Base-by-base conservation (phyloP, 2,888 invertebrate species). In the Plagiodera versicolora region DNA sequence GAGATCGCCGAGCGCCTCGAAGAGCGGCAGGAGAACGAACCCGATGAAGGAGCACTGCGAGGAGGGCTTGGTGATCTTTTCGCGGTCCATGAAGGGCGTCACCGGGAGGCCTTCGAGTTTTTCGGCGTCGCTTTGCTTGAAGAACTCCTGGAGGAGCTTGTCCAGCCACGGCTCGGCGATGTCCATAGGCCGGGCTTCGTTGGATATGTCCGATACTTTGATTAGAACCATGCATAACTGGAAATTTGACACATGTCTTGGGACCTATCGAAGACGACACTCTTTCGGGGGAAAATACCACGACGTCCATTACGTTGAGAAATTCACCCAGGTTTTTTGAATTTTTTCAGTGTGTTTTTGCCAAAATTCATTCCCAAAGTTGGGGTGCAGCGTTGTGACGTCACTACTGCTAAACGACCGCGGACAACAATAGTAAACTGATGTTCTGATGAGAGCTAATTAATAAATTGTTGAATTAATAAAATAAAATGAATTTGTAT, bases 41-140 rank as follows among this genome's bases (percentile, higher is more conserved):
- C 91, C 91, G 76, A 92, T 92, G 80, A 92, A 92, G 56, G 90
- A 90, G 75, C 90, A 90, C 78, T 92, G 92, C 1, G 92, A 91
- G 16, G 91, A 90, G 2, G 91, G 89, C 77, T 91, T 92, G 61
- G 91, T 91, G 56, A 92, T 90, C 80, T 91, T 92, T 68, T 92
- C 91, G 30, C 91, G 85, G 79, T 92, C 92, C 92, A 92, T 92
- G 77, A 92, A 92, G 0, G 92, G 91, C 20, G 92, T 91, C 24
- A 92, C 91, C 3, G 92, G 92, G 65, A 92, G 82, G 9, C 92
- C 92, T 78, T 91, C 91, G 24, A 89, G 82, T 75, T 91, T 91
- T 77, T 92, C 92, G 3, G 89, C 87, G 70, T 92, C 92, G 77
- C 90, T 89, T 79, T 90, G 90, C 70, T 89, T 88, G 77, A 90